Conservation (phyloP, 2,888 invertebrate species). For the Pomacea canaliculata region DNA sequence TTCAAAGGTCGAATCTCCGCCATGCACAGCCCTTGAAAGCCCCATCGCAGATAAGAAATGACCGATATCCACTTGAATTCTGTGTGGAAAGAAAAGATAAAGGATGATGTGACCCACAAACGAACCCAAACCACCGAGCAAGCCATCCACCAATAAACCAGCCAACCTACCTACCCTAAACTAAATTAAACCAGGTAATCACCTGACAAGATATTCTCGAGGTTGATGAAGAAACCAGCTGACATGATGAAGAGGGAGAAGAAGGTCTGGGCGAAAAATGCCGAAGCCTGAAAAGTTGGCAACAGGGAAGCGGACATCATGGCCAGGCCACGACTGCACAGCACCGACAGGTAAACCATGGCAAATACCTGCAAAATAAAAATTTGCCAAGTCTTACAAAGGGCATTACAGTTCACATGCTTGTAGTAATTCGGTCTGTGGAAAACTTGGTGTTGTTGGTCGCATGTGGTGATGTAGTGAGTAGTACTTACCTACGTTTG, state of each 20-base stretch:
- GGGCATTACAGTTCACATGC: neutral
- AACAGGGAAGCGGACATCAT: constrained; percentile 53
- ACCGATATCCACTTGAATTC: constrained; percentile 57
- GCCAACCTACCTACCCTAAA: too few species aligned
- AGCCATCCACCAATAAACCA: too few species aligned
- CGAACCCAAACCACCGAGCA: neutral
- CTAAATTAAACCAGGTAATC: neutral
- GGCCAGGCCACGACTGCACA: constrained; percentile 53
- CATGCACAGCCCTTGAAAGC: constrained; percentile 55
- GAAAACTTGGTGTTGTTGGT: too few species aligned
- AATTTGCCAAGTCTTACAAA: neutral
- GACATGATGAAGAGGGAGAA: constrained; percentile 59
- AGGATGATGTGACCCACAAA: neutral
- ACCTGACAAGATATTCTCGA: constrained; percentile 60
- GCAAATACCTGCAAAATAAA: constrained; percentile 42
- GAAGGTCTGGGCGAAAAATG: constrained; percentile 55
- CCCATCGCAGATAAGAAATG: constrained; percentile 61
- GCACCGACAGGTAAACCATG: constrained; percentile 52
- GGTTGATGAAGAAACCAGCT: constrained; percentile 61
- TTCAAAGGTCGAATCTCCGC: constrained; percentile 47
- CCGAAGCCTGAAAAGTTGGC: constrained; percentile 57
- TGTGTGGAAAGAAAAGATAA: constrained; percentile 31
- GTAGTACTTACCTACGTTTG: too few species aligned
- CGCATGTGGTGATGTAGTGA: too few species aligned
- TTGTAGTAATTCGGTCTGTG: too few species aligned